Percentiles rank a stretch among this genome's conserved stretches.
phyloP scores from a whole-genome alignment of 2,113 vertebrate genomes.

The Planiliza haematocheilus region DNA sequence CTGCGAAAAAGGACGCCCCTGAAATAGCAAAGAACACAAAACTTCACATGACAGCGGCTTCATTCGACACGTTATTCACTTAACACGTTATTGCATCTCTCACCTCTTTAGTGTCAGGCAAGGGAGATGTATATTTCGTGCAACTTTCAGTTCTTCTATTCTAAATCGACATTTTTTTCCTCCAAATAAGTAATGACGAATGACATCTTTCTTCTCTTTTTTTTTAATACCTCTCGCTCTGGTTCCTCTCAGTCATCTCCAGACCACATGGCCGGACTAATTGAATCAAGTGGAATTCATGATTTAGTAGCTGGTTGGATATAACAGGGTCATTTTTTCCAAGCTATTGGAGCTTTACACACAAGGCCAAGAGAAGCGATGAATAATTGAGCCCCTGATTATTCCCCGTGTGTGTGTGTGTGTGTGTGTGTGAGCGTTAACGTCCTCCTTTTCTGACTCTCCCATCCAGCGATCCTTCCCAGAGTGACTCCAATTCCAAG shows the following conservation, averaged over 20 bases:
- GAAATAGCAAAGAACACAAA: constrained; percentile 51
- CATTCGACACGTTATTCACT: constrained; percentile 19
- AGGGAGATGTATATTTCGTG: neutral
- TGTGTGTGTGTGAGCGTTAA: constrained; percentile 9
- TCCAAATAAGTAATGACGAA: constrained; percentile 19
- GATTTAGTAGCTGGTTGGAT: constrained; percentile 75
- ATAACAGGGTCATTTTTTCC: constrained; percentile 68
- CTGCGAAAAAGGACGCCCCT: constrained; percentile 51
- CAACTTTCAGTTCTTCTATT: constrained; percentile 2
- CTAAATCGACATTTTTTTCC: neutral
- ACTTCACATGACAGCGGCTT: constrained; percentile 41
- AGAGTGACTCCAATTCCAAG: constrained; percentile 91
- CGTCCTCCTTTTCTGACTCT: constrained; percentile 23
- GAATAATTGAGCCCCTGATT: constrained; percentile 70
- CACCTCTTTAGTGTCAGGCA: constrained; percentile 48
- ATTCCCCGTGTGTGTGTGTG: constrained; percentile 35
- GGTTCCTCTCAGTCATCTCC: constrained; percentile 42
- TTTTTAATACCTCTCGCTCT: constrained; percentile 17
- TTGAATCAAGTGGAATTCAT: constrained; percentile 71
- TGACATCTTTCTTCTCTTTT: constrained; percentile 16
- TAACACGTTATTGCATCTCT: constrained; percentile 13
- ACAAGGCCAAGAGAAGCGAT: constrained; percentile 59
- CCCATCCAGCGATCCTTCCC: constrained; percentile 90
- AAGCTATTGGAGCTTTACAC: constrained; percentile 64
- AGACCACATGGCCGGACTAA: constrained; percentile 64